Evolutionary conservation across 2,888 invertebrate genomes (phyloP).

Genomic region (Hyles lineata): DNA sequence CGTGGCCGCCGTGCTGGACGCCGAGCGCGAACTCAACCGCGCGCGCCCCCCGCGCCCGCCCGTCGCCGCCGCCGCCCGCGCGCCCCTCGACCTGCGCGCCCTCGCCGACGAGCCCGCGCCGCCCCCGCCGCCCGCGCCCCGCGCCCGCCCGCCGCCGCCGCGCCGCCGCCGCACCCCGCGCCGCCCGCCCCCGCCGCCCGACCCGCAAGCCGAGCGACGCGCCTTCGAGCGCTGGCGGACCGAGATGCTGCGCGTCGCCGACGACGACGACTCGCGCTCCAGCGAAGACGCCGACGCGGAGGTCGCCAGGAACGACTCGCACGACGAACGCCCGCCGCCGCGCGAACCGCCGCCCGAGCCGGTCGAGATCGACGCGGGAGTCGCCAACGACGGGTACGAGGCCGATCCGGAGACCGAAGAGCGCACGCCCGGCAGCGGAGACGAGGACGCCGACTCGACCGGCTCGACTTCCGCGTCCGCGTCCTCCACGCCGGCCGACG

Average conservation of each 20-base stretch:
- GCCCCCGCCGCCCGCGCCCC: slow-evolving; percentile 38
- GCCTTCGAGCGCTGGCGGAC: slow-evolving; percentile 75
- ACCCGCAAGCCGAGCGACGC: slow-evolving; percentile 64
- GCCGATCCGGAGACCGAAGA: slow-evolving; percentile 50
- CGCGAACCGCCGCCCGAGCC: slow-evolving; percentile 31
- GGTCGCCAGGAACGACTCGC: slow-evolving; percentile 35
- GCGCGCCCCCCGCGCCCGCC: slow-evolving; percentile 44
- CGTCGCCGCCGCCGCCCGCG: slow-evolving; percentile 42
- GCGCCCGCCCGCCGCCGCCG: slow-evolving; percentile 38
- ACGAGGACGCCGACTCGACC: slow-evolving; percentile 53
- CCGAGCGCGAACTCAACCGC: slow-evolving; percentile 55
- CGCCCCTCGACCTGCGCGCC: slow-evolving; percentile 53
- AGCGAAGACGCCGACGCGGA: slow-evolving; percentile 57
- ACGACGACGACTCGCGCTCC: slow-evolving; percentile 58
- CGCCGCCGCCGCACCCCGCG: slow-evolving; percentile 51
- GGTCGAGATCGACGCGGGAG: slow-evolving; percentile 41
- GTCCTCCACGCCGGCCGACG: slow-evolving; percentile 50
- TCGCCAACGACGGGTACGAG: slow-evolving; percentile 43
- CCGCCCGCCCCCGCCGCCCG: slow-evolving; percentile 46
- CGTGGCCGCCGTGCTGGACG: slow-evolving; percentile 63
- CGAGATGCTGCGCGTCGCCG: slow-evolving; percentile 57
- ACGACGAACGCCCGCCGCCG: slow-evolving; percentile 33
- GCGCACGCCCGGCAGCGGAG: slow-evolving; percentile 46
- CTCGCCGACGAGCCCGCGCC: slow-evolving; percentile 38
- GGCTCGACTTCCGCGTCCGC: slow-evolving; percentile 52